Evolutionary conservation across 2,113 vertebrate genomes (phyloP).

Genomic region (Microtus richardsoni): DNA sequence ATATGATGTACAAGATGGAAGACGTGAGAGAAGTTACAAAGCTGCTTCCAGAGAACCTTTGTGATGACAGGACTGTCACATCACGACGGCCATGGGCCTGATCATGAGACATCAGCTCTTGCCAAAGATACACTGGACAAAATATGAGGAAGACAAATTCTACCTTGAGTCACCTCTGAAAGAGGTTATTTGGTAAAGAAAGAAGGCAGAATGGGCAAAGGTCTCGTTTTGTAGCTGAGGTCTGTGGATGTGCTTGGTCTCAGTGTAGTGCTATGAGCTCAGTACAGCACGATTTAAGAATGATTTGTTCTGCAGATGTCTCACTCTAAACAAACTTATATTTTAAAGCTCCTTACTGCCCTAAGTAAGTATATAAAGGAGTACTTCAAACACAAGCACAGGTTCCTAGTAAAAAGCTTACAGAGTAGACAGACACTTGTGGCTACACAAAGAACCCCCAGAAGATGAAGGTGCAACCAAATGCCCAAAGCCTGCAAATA

Average conservation of each 20-base stretch:
- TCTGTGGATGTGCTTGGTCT: background rate
- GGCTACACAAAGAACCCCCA: background rate
- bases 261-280: conserved; percentile 70
- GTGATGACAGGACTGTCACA: conserved; percentile 93
- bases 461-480: background rate
- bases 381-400: background rate
- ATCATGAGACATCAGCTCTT: conserved; percentile 92
- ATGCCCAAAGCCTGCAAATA: background rate
- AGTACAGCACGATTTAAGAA: conserved; percentile 66
- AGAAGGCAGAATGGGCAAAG: conserved; percentile 92
- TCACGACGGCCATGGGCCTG: conserved; percentile 94
- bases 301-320: conserved; percentile 68
- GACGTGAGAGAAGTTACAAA: conserved; percentile 93
- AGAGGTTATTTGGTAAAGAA: conserved; percentile 94
- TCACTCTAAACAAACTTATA: conserved; percentile 85
- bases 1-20: conserved; percentile 88
- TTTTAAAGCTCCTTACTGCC: background rate
- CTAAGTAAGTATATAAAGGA: background rate
- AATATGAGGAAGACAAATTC: conserved; percentile 93
- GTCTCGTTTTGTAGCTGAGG: conserved; percentile 84
- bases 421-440: background rate
- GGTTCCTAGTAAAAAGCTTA: background rate
- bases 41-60: conserved; percentile 92
- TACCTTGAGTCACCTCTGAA: conserved; percentile 94
- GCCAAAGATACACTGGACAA: conserved; percentile 94